A percentile compares a stretch with the other conserved stretches of the same genome.
These are phyloP conservation scores for Mythimna vitellina DNA, from an alignment of 2,888 invertebrate genomes.

Conservation along the genomic window DNA sequence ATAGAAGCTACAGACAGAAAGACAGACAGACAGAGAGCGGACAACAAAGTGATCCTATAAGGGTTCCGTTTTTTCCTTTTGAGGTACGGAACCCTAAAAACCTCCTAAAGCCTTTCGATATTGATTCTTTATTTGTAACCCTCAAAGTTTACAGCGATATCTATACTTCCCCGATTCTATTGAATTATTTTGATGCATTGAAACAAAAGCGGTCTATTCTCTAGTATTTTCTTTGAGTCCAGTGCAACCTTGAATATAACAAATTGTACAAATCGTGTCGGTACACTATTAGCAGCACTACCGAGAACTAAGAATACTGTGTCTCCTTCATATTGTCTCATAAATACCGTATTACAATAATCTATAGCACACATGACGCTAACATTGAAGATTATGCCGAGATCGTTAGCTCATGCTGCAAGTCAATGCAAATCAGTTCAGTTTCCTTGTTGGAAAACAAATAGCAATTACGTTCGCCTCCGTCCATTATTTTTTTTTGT, in stretches of 20 bases:
- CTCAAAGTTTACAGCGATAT: neutral
- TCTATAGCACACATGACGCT: slow-evolving; percentile 34
- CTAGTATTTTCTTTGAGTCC: slow-evolving; percentile 7
- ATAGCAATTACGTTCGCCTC: slow-evolving; percentile 51
- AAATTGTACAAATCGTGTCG: slow-evolving; percentile 37
- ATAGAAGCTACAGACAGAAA: no score
- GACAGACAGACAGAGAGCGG: no score
- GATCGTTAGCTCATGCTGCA: slow-evolving; percentile 48
- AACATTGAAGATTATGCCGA: slow-evolving; percentile 36
- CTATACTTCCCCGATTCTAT: neutral
- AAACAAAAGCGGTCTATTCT: neutral
- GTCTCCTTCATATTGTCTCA: slow-evolving; percentile 33
- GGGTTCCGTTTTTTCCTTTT: no score
- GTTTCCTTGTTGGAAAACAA: slow-evolving; percentile 61
- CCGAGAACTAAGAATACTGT: slow-evolving; percentile 38
- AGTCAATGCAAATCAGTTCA: slow-evolving; percentile 54
- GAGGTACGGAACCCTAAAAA: no score
- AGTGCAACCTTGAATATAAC: slow-evolving; percentile 15
- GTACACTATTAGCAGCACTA: slow-evolving; percentile 38
- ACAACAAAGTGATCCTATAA: no score
- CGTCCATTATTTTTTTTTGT: slow-evolving; percentile 52
- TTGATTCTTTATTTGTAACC: slow-evolving; percentile 3
- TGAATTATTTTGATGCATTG: neutral
- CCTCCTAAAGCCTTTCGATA: neutral
- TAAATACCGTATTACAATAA: slow-evolving; percentile 33